Conservation (phyloP, 2,797 vertebrate genomes). For the Lacerta bilineata region DNA sequence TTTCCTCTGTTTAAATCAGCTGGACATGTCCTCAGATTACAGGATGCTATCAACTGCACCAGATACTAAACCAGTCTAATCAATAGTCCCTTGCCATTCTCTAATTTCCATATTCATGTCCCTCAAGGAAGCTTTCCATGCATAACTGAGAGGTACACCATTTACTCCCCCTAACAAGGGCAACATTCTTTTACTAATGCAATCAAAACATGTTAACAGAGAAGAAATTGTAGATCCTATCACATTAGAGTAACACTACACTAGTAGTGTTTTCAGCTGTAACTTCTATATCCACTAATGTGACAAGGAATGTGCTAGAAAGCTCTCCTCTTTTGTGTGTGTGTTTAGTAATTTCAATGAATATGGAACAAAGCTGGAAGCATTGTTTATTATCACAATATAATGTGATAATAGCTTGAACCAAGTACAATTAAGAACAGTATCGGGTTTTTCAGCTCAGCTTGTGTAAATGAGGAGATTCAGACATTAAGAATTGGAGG, state of each 20-base stretch:
- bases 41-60: not conserved
- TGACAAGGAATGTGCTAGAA: slow-evolving; percentile 27
- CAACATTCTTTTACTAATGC: slow-evolving; percentile 28
- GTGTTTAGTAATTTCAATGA: not conserved
- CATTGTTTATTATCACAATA: slow-evolving; percentile 28
- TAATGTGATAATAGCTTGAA: slow-evolving; percentile 24
- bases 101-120: slow-evolving; percentile 61
- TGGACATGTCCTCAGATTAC: not conserved
- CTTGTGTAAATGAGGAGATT: slow-evolving; percentile 3
- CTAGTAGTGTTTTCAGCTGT: slow-evolving; percentile 40
- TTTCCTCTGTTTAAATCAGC: not conserved
- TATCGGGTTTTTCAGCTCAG: not conserved
- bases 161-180: slow-evolving; percentile 22
- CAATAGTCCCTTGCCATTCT: slow-evolving; percentile 9
- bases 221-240: slow-evolving; percentile 44
- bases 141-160: slow-evolving; percentile 54
- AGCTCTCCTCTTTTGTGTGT: slow-evolving; percentile 4
- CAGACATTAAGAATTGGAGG: not conserved
- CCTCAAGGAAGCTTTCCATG: slow-evolving; percentile 58
- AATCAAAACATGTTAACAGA: slow-evolving; percentile 56
- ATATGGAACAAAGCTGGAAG: slow-evolving; percentile 12
- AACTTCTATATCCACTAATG: slow-evolving; percentile 41
- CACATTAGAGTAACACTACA: slow-evolving; percentile 54
- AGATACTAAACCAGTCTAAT: slow-evolving; percentile 47
- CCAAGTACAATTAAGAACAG: slow-evolving; percentile 18